Conservation (phyloP, 2,797 vertebrate species). For the Ptychadena robeensis region DNA sequence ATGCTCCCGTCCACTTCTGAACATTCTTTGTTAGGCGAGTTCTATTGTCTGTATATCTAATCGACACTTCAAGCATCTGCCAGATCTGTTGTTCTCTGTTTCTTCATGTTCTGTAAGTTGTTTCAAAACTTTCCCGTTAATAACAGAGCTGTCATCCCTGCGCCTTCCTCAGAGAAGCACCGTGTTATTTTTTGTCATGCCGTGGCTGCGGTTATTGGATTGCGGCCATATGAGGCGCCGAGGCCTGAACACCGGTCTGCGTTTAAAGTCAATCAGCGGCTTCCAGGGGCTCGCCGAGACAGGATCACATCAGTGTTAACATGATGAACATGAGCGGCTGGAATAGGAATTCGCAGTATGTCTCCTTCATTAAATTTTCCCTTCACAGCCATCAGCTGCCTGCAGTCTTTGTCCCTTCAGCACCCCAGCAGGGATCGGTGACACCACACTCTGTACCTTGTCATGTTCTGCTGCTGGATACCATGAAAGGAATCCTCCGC, state of each 20-base stretch:
- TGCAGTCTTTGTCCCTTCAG: not conserved
- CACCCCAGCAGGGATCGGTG: not conserved
- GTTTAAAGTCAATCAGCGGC: constrained; percentile 26
- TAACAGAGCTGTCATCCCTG: constrained; percentile 29
- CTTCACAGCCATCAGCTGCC: not conserved
- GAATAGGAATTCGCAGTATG: not conserved
- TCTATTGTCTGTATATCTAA: not conserved
- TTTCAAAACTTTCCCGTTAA: not conserved
- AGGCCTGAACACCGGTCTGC: not conserved
- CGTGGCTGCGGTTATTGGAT: not conserved
- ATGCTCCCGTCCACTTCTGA: not conserved
- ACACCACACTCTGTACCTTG: not conserved
- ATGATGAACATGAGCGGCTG: not conserved
- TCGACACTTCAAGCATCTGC: not conserved
- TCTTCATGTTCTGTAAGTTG: not conserved
- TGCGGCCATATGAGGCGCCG: not conserved
- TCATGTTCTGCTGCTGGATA: not conserved
- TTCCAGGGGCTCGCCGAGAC: not conserved
- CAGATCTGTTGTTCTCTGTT: not conserved
- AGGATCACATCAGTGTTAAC: not conserved
- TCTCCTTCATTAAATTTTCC: not conserved
- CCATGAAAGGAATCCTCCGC: not conserved
- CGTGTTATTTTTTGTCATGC: not conserved
- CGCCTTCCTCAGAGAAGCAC: not conserved
- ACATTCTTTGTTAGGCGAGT: not conserved